These are phyloP conservation scores for Blastobasis adustella DNA, from an alignment of 2,888 invertebrate species.

Conservation along the genomic window DNA sequence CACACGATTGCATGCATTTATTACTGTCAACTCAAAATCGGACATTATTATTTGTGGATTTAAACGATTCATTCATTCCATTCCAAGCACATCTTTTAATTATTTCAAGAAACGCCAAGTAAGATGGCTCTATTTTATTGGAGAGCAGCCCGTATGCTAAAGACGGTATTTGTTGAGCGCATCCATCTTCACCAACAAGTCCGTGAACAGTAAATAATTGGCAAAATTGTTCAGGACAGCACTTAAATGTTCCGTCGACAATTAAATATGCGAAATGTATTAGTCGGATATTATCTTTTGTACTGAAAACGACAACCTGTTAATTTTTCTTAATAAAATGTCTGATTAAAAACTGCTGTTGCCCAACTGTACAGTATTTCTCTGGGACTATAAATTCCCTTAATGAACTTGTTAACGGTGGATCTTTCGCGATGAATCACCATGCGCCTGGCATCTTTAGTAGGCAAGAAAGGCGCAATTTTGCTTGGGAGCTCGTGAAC, in stretches of 20 bases:
- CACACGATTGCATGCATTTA: conserved; percentile 1
- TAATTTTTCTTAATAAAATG: not conserved
- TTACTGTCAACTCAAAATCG: conserved; percentile 6
- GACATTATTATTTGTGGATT: conserved; percentile 3
- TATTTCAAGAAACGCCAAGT: not conserved
- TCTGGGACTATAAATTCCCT: conserved; percentile 1
- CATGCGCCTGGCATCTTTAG: conserved; percentile 5
- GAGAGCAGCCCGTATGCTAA: not conserved
- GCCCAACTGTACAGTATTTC: not conserved
- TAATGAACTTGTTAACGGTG: conserved; percentile 2
- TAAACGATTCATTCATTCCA: not conserved
- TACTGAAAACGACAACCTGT: not conserved
- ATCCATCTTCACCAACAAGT: not conserved
- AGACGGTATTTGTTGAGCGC: not conserved
- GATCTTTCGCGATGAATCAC: conserved; percentile 2
- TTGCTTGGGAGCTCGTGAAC: not conserved
- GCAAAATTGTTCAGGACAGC: conserved; percentile 6
- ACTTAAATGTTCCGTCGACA: conserved; percentile 7
- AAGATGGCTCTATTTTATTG: not conserved
- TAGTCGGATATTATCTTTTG: not conserved
- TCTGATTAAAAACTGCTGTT: conserved; percentile 1
- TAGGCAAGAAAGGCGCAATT: conserved; percentile 4
- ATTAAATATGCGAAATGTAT: conserved; percentile 2
- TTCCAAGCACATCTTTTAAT: not conserved
- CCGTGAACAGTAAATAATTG: conserved; percentile 6